phyloP scores from a whole-genome alignment of 2,797 vertebrate genomes.

The Sternotherus odoratus region DNA sequence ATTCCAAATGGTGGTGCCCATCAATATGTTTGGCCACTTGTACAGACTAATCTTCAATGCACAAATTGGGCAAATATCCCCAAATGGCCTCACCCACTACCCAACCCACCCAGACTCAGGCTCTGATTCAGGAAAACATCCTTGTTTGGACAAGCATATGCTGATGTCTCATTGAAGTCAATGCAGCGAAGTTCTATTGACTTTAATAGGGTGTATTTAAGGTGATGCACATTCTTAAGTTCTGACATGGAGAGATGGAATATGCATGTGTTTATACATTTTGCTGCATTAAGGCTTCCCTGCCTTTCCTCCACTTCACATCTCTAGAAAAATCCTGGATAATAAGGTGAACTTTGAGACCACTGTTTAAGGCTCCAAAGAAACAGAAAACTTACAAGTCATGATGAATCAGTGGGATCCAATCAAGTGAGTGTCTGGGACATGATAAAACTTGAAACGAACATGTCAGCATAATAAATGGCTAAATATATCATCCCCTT shows the following conservation, averaged over 20 bases:
- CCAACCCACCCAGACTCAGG: too few species aligned
- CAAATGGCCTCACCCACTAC: conserved; percentile 44
- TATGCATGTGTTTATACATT: background rate
- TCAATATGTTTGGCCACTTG: conserved; percentile 1
- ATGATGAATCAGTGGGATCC: background rate
- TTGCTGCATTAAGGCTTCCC: background rate
- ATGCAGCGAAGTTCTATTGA: background rate
- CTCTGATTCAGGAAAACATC: background rate
- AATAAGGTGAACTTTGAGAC: too few species aligned
- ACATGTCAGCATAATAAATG: background rate
- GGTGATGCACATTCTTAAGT: background rate
- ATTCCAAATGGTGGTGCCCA: background rate
- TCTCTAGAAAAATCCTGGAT: too few species aligned
- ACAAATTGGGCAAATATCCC: conserved; percentile 11
- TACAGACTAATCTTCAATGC: conserved; percentile 5
- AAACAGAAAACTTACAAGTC: background rate
- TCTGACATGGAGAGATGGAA: background rate
- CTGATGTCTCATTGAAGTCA: background rate
- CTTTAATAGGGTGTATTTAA: conserved; percentile 14
- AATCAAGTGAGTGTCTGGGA: background rate
- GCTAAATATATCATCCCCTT: background rate
- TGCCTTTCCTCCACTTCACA: background rate
- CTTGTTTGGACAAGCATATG: background rate
- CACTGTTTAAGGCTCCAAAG: too few species aligned
- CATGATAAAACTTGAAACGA: background rate